Conservation (phyloP, 2,888 invertebrate genomes). For the Orthosia incerta region DNA sequence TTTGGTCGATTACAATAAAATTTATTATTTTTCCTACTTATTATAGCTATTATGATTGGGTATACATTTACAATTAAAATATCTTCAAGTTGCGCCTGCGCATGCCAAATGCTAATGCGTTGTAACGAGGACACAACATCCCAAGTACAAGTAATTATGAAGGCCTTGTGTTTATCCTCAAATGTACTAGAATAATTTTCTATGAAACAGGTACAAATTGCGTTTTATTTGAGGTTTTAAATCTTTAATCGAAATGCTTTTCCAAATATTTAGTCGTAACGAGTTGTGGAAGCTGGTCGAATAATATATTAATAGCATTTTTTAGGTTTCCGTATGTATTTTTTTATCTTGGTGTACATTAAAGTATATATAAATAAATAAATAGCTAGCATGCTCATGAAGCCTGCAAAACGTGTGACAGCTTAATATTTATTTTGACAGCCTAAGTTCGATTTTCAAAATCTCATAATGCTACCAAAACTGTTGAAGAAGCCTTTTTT, state of each 20-base stretch:
- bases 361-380: too few relatives aligned
- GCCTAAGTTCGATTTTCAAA: background rate
- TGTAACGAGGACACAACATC: conserved; percentile 65
- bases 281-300: background rate
- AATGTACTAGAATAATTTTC: conserved; percentile 33
- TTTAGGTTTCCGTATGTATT: too few relatives aligned
- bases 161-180: conserved; percentile 48
- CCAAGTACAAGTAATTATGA: conserved; percentile 57
- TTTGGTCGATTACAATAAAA: conserved; percentile 6
- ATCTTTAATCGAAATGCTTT: background rate
- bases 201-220: conserved; percentile 1
- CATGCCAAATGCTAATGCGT: conserved; percentile 50
- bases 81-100: conserved; percentile 20
- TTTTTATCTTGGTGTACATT: too few relatives aligned
- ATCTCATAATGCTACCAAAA: background rate
- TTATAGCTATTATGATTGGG: background rate
- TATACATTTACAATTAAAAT: conserved; percentile 23
- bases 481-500: background rate
- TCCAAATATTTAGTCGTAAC: background rate
- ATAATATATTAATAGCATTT: background rate
- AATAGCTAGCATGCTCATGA: background rate
- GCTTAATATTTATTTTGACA: background rate
- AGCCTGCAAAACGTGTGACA: background rate
- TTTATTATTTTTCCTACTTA: background rate
- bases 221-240: background rate